Evolutionary conservation across 2,113 vertebrate species (phyloP).

Genomic region (Blennius ocellaris): DNA sequence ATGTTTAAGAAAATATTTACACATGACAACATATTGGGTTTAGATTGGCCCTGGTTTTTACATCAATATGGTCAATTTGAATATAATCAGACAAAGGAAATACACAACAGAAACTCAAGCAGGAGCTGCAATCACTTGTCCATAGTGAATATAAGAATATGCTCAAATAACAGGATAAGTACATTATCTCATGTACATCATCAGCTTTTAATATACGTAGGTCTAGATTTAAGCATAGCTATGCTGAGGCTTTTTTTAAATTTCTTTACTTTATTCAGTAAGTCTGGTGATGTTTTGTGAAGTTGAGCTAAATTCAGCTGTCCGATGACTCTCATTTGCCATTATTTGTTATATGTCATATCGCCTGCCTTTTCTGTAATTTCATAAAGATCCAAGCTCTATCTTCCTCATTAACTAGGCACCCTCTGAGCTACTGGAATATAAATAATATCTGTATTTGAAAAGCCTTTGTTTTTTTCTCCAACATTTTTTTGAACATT

Average conservation of each 20-base stretch:
- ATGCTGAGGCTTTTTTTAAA: not conserved
- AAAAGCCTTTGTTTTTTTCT: not conserved
- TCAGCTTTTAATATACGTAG: no score
- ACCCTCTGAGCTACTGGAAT: not conserved
- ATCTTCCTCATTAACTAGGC: not conserved
- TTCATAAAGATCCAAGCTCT: not conserved
- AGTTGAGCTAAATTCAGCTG: not conserved
- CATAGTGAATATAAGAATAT: not conserved
- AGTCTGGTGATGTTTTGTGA: not conserved
- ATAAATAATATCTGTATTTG: constrained; percentile 9
- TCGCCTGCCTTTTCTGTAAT: not conserved
- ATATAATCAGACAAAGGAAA: not conserved
- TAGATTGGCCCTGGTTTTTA: not conserved
- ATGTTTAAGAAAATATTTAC: not conserved
- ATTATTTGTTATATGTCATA: not conserved
- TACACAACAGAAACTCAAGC: not conserved
- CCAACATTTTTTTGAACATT: not conserved
- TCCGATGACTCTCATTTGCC: not conserved
- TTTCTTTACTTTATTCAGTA: no score
- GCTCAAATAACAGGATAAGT: no score
- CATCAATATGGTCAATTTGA: not conserved
- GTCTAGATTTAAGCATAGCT: not conserved
- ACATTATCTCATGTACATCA: no score
- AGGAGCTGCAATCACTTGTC: not conserved
- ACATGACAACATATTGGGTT: not conserved